phyloP scores from a whole-genome alignment of 1,140 invertebrate genomes.

The Musca domestica region DNA sequence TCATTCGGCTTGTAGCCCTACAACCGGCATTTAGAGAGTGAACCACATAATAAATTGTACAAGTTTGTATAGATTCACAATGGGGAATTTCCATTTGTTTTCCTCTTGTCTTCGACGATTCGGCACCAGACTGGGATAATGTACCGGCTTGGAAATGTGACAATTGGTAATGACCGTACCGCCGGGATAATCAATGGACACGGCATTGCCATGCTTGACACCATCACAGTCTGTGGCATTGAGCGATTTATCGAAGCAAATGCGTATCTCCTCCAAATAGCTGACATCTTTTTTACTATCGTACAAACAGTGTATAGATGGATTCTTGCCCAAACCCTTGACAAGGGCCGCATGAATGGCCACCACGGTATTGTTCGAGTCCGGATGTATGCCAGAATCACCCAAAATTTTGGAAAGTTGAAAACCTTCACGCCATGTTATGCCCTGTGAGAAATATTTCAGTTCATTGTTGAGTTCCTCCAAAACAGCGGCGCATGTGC shows the following conservation, averaged over 20 bases:
- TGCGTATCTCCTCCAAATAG: constrained; percentile 64
- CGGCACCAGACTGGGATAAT: constrained; percentile 58
- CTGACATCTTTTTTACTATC: constrained; percentile 59
- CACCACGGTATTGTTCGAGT: constrained; percentile 58
- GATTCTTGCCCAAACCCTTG: constrained; percentile 58
- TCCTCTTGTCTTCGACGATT: constrained; percentile 27
- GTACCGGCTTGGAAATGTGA: constrained; percentile 56
- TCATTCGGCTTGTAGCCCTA: background rate
- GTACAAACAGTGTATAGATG: constrained; percentile 62
- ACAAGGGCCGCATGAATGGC: constrained; percentile 62
- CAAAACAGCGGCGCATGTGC: constrained; percentile 70
- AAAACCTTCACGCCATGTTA: constrained; percentile 64
- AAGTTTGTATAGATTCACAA: constrained; percentile 59
- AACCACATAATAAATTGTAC: constrained; percentile 59
- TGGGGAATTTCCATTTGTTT: constrained; percentile 45
- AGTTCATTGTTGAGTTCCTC: constrained; percentile 63
- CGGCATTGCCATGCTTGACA: constrained; percentile 36
- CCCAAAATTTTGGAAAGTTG: constrained; percentile 64
- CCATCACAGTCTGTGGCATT: constrained; percentile 62
- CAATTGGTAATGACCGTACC: constrained; percentile 61
- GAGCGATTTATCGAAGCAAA: constrained; percentile 67
- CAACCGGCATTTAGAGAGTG: constrained; percentile 53
- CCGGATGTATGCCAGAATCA: constrained; percentile 61
- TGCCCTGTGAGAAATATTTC: constrained; percentile 71
- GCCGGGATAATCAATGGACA: constrained; percentile 38